phyloP scores from a whole-genome alignment of 2,797 vertebrate genomes.

The Gorsachius magnificus region DNA sequence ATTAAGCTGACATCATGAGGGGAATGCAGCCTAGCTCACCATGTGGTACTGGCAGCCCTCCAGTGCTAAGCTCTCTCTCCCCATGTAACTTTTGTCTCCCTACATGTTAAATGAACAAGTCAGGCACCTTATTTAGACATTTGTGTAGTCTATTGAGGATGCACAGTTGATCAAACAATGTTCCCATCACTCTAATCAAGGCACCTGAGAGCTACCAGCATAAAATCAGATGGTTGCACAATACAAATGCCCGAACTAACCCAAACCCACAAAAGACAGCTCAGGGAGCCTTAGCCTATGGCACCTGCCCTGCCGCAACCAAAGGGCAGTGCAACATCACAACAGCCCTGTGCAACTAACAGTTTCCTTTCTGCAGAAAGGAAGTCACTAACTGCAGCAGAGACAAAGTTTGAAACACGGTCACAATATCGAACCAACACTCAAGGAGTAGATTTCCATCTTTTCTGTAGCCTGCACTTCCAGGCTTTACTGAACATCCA shows the following conservation, averaged over 20 bases:
- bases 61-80: neutral
- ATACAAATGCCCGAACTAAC: neutral
- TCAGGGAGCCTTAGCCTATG: too few species aligned
- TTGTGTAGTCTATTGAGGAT: neutral
- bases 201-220: neutral
- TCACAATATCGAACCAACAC: neutral
- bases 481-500: neutral
- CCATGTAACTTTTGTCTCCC: neutral
- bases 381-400: neutral
- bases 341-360: neutral
- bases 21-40: neutral
- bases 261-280: neutral
- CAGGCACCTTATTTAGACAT: neutral
- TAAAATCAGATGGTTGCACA: neutral
- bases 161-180: neutral
- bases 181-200: neutral
- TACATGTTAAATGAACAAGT: neutral
- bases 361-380: neutral
- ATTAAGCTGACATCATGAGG: neutral
- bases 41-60: neutral
- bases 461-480: neutral
- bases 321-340: accelerated
- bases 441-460: neutral
- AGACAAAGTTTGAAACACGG: neutral
- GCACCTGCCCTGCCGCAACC: neutral